Evolutionary conservation across 2,888 invertebrate species (phyloP).

Genomic region (Cryptosula pallasiana): DNA sequence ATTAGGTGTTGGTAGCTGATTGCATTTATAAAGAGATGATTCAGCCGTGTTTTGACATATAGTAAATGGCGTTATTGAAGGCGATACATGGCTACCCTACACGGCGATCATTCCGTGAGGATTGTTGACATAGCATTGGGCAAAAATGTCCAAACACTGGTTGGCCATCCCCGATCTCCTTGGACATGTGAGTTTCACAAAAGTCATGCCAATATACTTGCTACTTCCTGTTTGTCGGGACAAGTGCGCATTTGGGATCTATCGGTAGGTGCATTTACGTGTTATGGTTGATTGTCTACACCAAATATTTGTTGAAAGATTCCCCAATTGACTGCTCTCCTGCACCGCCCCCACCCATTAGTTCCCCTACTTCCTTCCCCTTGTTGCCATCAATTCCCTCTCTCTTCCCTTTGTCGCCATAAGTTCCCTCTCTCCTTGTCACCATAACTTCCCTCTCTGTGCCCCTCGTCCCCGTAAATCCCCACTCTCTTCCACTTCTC

Average conservation of each 20-base stretch:
- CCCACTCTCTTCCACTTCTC: not conserved
- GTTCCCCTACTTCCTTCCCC: too few species aligned
- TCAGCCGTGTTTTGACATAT: too few species aligned
- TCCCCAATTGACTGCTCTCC: too few species aligned
- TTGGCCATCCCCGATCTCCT: slow-evolving; percentile 80
- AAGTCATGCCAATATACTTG: slow-evolving; percentile 73
- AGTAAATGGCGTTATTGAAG: too few species aligned
- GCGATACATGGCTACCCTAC: slow-evolving; percentile 65
- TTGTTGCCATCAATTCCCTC: too few species aligned
- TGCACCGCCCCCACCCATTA: too few species aligned
- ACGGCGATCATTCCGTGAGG: slow-evolving; percentile 83
- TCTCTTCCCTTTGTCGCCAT: too few species aligned
- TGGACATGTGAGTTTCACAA: slow-evolving; percentile 89
- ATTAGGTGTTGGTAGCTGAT: too few species aligned
- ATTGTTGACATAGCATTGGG: slow-evolving; percentile 74
- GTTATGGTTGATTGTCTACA: not conserved
- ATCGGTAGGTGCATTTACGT: slow-evolving; percentile 56
- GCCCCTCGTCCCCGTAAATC: too few species aligned
- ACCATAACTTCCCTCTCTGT: too few species aligned
- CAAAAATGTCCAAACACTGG: slow-evolving; percentile 69
- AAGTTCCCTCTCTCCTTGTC: too few species aligned
- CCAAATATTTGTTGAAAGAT: not conserved
- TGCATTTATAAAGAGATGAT: too few species aligned
- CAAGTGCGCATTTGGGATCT: slow-evolving; percentile 86
- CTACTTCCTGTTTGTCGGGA: slow-evolving; percentile 81